phyloP scores from a whole-genome alignment of 2,888 invertebrate genomes.

The Melanophora roralis region DNA sequence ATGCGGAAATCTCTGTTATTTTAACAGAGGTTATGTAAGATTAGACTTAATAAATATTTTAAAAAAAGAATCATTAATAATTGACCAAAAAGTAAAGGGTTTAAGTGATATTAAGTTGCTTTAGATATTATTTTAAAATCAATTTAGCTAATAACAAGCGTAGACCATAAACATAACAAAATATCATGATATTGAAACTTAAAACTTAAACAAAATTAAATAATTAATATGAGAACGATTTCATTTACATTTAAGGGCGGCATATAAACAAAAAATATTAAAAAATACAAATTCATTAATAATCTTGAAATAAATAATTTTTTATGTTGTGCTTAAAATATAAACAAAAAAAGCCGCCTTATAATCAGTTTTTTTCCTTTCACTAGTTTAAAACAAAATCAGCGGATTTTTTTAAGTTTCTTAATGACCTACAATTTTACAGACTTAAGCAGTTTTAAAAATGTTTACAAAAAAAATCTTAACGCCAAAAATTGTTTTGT shows the following conservation, averaged over 20 bases:
- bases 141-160: too few species aligned
- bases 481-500: not conserved
- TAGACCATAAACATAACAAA: too few species aligned
- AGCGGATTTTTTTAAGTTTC: slow-evolving; percentile 17
- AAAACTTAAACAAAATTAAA: too few species aligned
- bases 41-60: too few species aligned
- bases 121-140: too few species aligned
- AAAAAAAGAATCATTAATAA: too few species aligned
- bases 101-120: too few species aligned
- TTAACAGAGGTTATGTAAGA: too few species aligned
- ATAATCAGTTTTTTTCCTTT: slow-evolving; percentile 23
- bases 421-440: slow-evolving; percentile 41
- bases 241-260: slow-evolving; percentile 23
- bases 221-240: too few species aligned
- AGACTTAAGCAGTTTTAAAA: slow-evolving; percentile 34
- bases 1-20: too few species aligned
- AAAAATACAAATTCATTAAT: not conserved
- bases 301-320: not conserved
- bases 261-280: not conserved
- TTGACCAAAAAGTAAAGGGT: too few species aligned
- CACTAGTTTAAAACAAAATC: not conserved
- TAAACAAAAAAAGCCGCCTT: slow-evolving; percentile 21
- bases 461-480: slow-evolving; percentile 6
- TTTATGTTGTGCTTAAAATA: slow-evolving; percentile 11
- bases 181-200: too few species aligned